These are phyloP conservation scores for Aquatica leii DNA, from an alignment of 2,888 invertebrate genomes.

Conservation along the genomic window DNA sequence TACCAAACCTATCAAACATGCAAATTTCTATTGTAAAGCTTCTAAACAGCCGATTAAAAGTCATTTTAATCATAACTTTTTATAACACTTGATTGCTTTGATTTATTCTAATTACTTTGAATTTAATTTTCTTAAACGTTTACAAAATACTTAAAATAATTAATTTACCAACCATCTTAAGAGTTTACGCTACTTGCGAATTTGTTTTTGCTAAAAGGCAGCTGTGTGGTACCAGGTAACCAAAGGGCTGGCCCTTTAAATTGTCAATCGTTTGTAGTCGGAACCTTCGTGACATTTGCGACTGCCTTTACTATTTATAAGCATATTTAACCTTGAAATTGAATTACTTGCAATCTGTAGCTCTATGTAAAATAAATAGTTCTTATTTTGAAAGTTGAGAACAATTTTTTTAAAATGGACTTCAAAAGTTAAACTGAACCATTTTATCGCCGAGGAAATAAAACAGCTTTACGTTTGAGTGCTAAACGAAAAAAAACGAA, in stretches of 20 bases:
- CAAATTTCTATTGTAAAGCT: too few relatives aligned
- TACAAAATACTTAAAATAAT: too few relatives aligned
- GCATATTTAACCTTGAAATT: conserved; percentile 1
- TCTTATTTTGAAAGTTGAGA: too few relatives aligned
- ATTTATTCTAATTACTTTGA: too few relatives aligned
- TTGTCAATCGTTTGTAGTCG: not conserved
- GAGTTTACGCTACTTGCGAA: not conserved
- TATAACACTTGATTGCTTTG: too few relatives aligned
- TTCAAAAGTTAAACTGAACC: not conserved
- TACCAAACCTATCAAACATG: too few relatives aligned
- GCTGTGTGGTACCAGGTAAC: not conserved
- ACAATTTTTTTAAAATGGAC: not conserved
- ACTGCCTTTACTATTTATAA: not conserved
- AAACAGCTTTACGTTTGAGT: not conserved
- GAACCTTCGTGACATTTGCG: not conserved
- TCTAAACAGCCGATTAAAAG: too few relatives aligned
- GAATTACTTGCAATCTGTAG: not conserved
- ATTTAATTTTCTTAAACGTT: too few relatives aligned
- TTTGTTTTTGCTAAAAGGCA: not conserved
- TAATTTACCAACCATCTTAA: too few relatives aligned
- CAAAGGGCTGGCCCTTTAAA: not conserved
- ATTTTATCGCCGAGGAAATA: conserved; percentile 2
- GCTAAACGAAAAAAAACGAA: not conserved
- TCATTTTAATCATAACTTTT: too few relatives aligned
- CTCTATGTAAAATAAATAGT: not conserved